These are phyloP conservation scores for Datnioides undecimradiatus DNA, from an alignment of 2,113 vertebrate genomes.

Conservation along the genomic window DNA sequence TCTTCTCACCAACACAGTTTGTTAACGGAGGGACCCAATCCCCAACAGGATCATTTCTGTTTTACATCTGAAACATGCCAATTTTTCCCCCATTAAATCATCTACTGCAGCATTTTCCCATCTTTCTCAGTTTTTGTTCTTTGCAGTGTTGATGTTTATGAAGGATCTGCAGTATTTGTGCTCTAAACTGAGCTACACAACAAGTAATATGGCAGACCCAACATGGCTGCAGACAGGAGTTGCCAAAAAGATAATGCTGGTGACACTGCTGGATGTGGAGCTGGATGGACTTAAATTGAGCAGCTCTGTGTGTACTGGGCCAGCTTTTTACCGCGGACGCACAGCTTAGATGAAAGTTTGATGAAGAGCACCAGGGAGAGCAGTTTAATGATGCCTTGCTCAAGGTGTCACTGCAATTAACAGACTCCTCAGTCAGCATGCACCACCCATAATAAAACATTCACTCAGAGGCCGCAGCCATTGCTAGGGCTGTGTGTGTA, in stretches of 20 bases:
- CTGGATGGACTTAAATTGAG: slow-evolving; percentile 24
- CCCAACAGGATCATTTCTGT: slow-evolving; percentile 43
- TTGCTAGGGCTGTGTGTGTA: neutral
- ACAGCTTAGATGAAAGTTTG: slow-evolving; percentile 60
- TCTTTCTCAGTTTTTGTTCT: neutral
- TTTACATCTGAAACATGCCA: slow-evolving; percentile 50
- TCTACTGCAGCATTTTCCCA: neutral
- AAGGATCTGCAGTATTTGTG: neutral
- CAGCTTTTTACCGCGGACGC: slow-evolving; percentile 30
- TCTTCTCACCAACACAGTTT: slow-evolving; percentile 50
- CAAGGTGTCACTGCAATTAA: slow-evolving; percentile 70
- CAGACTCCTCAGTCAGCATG: slow-evolving; percentile 56
- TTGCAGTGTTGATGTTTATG: neutral
- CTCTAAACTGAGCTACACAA: slow-evolving; percentile 10
- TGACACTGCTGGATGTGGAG: slow-evolving; percentile 15
- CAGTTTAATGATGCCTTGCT: slow-evolving; percentile 63
- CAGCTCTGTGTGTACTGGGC: slow-evolving; percentile 4
- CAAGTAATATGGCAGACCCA: slow-evolving; percentile 5
- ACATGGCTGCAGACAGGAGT: slow-evolving; percentile 45
- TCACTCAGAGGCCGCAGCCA: slow-evolving; percentile 22
- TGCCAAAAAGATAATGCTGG: slow-evolving; percentile 19
- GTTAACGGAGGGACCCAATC: slow-evolving; percentile 51
- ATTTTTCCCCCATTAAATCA: slow-evolving; percentile 35
- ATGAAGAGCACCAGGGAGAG: slow-evolving; percentile 49
- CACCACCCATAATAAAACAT: slow-evolving; percentile 47